Base-by-base conservation (phyloP, 2,888 invertebrate species). In the Eristalinus aeneus region DNA sequence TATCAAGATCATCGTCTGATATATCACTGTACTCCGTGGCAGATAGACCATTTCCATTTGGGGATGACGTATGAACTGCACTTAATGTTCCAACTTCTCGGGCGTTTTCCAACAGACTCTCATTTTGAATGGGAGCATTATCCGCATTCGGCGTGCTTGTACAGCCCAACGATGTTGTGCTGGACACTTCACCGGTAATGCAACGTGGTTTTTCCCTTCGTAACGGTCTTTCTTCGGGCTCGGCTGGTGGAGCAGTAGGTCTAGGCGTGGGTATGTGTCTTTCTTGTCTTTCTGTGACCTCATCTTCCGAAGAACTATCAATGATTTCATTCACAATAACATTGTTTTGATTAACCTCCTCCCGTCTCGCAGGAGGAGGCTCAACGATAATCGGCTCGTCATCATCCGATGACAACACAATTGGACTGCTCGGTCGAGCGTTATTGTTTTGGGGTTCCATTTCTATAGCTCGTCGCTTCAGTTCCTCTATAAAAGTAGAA, bases 151-250 rank as follows among this genome's bases (percentile, higher is more conserved):
- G 65, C 1, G 39, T 10, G 11, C 34, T 16, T 11, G 63, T 54
- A 16, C 46, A 68, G 31, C 68, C 80, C 32, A 68, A 46, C 1
- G 63, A 64, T 31, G 79, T 85, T 8, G 81, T 82, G 46, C 85
- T 86, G 9, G 85, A 85, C 9, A 81, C 81, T 36, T 76, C 81
- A 0, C 80, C 81, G 1, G 72, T 71, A 31, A 73, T 72, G 31
- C 76, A 82, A 20, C 56, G 72, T 16, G 34, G 11, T 16, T 73
- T 71, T 34, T 74, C 69, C 16, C 64, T 64, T 16, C 69, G 22
- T 1, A 22, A 11, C 23, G 63, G 54, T 32, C 56, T 56, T 2
- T 32, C 56, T 10, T 9, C 56, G 10, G 2, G 8, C n/a, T 9
- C 56, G 5, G 16, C 11, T 27, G 31, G 60, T 11, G 61, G 61